These are phyloP conservation scores for Champsocephalus gunnari DNA, from an alignment of 2,797 vertebrate genomes.

Conservation along the genomic window DNA sequence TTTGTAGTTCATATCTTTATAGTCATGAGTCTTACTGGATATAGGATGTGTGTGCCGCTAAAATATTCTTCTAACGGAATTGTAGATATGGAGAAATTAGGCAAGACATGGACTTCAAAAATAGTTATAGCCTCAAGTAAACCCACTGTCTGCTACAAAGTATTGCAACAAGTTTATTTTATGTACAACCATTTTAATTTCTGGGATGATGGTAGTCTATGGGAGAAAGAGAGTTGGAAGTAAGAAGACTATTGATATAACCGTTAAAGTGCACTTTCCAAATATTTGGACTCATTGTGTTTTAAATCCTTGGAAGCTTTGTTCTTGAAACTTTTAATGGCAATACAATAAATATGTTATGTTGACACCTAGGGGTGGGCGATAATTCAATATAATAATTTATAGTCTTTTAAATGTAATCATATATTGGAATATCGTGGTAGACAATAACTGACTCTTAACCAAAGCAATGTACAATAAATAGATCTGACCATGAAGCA, in stretches of 20 bases:
- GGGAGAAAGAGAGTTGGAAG: neutral
- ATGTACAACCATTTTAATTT: neutral
- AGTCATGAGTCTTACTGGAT: neutral
- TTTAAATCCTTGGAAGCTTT: no score
- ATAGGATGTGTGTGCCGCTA: neutral
- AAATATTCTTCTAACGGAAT: constrained; percentile 25
- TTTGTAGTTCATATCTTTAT: constrained; percentile 5
- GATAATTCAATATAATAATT: no score
- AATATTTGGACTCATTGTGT: no score
- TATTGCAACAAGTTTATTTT: constrained; percentile 1
- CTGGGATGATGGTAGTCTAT: neutral
- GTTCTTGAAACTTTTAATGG: no score
- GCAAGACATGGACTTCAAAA: constrained; percentile 5
- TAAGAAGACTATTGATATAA: neutral
- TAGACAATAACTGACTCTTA: no score
- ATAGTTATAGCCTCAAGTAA: constrained; percentile 2
- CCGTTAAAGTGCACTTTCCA: no score
- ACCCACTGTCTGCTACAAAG: neutral
- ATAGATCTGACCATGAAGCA: no score
- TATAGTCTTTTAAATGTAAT: no score
- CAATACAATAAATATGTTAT: no score
- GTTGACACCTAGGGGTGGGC: no score
- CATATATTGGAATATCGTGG: no score
- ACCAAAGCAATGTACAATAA: no score
- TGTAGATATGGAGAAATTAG: constrained; percentile 19